Conservation (phyloP, 1,140 invertebrate genomes). For the Camponotus floridanus region DNA sequence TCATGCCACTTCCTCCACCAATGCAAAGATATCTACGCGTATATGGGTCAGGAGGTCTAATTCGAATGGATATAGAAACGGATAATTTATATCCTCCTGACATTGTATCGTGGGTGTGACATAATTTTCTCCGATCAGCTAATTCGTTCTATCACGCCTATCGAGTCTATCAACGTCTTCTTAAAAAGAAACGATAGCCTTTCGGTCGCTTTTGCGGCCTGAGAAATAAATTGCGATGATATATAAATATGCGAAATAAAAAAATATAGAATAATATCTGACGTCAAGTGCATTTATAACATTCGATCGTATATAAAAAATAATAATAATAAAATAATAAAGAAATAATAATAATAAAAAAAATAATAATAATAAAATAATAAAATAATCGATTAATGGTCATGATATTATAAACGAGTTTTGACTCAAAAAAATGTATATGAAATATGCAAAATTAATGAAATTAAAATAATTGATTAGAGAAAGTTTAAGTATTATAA, state of each 20-base stretch:
- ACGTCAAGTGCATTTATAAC: constrained; percentile 45
- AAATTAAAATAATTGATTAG: constrained; percentile 10
- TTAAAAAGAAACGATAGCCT: neutral
- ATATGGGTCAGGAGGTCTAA: constrained; percentile 66
- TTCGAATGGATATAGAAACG: constrained; percentile 4
- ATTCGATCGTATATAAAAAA: too few relatives aligned
- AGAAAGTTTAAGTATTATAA: too few relatives aligned
- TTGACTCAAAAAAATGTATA: neutral
- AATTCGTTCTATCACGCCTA: neutral
- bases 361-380: too few relatives aligned
- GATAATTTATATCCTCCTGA: constrained; percentile 34
- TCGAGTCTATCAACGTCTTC: neutral
- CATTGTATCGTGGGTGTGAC: constrained; percentile 46
- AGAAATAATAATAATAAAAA: too few relatives aligned
- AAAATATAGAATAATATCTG: constrained; percentile 31
- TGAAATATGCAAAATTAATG: constrained; percentile 2
- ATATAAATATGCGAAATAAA: constrained; percentile 35
- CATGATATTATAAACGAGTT: neutral
- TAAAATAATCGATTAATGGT: neutral
- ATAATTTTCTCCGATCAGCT: constrained; percentile 38
- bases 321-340: neutral
- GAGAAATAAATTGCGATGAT: constrained; percentile 50
- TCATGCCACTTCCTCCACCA: neutral
- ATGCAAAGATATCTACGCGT: neutral
- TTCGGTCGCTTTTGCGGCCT: neutral